These are phyloP conservation scores for Salminus brasiliensis DNA, from an alignment of 2,113 vertebrate genomes.

Conservation along the genomic window DNA sequence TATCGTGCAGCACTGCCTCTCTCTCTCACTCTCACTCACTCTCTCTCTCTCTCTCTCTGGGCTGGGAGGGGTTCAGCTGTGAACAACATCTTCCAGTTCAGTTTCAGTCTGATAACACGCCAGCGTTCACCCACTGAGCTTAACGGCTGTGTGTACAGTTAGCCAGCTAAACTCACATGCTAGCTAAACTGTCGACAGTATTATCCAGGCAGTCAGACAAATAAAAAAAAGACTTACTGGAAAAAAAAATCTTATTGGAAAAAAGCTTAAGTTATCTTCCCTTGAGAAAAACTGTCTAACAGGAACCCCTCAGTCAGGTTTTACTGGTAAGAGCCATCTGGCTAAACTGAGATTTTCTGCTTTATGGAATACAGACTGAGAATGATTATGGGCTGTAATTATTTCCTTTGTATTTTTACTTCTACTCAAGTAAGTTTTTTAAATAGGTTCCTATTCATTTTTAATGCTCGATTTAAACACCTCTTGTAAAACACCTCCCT, in stretches of 20 bases:
- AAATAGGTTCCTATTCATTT: too few relatives aligned
- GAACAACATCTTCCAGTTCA: constrained; percentile 41
- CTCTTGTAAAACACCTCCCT: too few relatives aligned
- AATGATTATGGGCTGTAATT: too few relatives aligned
- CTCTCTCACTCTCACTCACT: neutral
- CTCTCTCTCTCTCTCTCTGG: neutral
- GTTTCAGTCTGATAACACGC: constrained; percentile 13
- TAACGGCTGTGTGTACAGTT: neutral
- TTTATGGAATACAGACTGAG: neutral
- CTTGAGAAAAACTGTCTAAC: neutral
- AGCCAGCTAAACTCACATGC: neutral
- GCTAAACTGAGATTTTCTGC: too few relatives aligned
- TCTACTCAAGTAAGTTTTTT: too few relatives aligned
- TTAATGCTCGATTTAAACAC: too few relatives aligned
- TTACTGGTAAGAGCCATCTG: neutral
- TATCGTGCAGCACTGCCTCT: neutral
- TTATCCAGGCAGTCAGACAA: too few relatives aligned
- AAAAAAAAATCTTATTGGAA: too few relatives aligned
- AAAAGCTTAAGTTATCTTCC: too few relatives aligned
- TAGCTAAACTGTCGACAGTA: too few relatives aligned
- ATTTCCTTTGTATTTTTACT: too few relatives aligned
- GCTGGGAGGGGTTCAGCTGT: constrained; percentile 48
- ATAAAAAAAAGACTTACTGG: too few relatives aligned
- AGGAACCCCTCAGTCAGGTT: neutral
- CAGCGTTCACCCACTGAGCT: neutral